Base-by-base conservation (phyloP, 2,113 vertebrate genomes). In the Prunella fulvescens region DNA sequence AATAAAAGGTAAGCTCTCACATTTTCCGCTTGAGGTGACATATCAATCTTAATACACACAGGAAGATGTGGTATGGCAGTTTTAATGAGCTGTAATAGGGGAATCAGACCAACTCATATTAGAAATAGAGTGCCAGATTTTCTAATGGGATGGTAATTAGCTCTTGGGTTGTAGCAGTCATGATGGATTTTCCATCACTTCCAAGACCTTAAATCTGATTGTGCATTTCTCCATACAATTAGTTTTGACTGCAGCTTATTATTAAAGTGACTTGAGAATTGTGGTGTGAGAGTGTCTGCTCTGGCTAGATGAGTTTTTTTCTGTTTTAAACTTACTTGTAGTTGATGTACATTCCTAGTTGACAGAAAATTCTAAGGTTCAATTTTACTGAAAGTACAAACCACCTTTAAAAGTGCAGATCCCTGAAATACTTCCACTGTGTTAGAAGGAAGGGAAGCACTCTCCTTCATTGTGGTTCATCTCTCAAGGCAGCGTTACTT, bases 51-150 rank as follows among this genome's bases (percentile, higher is more conserved):
- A 73, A 90, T 93, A 70, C 28, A n/a, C 37, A 40, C 39, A 66
- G 47, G 37, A 86, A 92, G 47, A 85, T 88, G 76, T 60, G 92
- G 61, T 33, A 71, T 69, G 60, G 80, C 74, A 83, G 64, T 93
- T 96, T 95, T 95, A 96, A 96, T 96, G 92, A 96, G 80, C 88
- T 90, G 19, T 92, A 86, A 61, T 70, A 93, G 82, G 64, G 56
- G 51, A 92, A 92, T 37, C 90, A 80, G 85, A 88, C 54, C 57
- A 88, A 92, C 54, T 92, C 50, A 44, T 65, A 88, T 61, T 58
- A 79, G 69, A 96, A 95, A 86, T 70, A 80, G 54, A 86, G 73
- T 95, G 90, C 87, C 70, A 86, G 1, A 62, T 83, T 90, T 95
- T 90, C 79, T 93, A 93, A 95, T 95, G 64, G 67, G 66, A 73